Evolutionary conservation across 2,113 vertebrate species (phyloP).

Genomic region (Macaca fascicularis): DNA sequence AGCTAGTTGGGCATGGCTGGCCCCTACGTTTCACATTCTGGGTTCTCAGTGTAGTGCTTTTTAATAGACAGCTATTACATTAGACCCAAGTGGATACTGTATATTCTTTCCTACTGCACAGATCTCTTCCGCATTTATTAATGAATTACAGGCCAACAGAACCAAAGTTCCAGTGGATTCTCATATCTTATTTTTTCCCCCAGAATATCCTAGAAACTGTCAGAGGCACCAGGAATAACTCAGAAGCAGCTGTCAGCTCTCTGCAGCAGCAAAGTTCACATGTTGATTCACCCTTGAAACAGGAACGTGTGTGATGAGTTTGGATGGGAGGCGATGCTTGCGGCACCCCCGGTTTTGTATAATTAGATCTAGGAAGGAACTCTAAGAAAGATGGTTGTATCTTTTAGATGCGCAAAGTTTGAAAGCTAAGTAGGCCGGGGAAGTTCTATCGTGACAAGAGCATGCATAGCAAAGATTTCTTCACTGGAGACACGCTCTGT

Average conservation of each 20-base stretch:
- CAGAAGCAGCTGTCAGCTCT: background rate
- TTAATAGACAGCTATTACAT: background rate
- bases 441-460: background rate
- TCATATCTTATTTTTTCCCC: background rate
- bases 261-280: background rate
- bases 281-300: background rate
- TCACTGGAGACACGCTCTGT: background rate
- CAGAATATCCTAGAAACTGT: background rate
- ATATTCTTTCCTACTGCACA: fast-evolving
- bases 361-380: background rate
- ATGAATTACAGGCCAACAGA: background rate
- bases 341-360: background rate
- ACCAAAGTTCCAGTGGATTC: background rate
- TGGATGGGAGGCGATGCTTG: background rate
- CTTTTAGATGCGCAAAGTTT: background rate
- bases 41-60: background rate
- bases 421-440: background rate
- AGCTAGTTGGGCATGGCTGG: background rate
- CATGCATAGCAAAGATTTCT: background rate
- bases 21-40: too few relatives aligned
- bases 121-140: background rate
- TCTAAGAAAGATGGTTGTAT: background rate
- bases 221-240: background rate
- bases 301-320: background rate
- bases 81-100: background rate